A percentile compares a stretch with the other conserved stretches of the same genome.
Evolutionary conservation across 2,888 invertebrate species (phyloP).

Genomic region (Morinoia aosen): DNA sequence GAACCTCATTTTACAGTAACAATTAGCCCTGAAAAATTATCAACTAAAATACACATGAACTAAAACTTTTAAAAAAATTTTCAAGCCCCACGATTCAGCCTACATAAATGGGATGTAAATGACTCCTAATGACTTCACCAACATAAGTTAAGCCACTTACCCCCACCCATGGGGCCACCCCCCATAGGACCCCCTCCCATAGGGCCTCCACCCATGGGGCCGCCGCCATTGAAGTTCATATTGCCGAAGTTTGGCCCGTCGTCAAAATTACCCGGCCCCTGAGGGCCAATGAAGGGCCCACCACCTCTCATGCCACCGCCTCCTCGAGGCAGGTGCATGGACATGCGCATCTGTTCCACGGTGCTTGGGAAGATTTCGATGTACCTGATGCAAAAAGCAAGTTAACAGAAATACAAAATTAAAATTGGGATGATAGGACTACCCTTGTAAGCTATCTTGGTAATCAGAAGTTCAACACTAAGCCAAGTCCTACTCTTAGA

Average conservation of each 20-base stretch:
- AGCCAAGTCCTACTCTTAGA: not conserved
- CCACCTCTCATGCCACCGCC: constrained; percentile 66
- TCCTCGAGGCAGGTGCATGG: constrained; percentile 74
- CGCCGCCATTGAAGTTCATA: constrained; percentile 35
- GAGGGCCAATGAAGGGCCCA: constrained; percentile 6
- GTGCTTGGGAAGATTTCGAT: constrained; percentile 97
- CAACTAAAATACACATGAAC: too few species aligned
- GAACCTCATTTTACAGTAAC: too few species aligned
- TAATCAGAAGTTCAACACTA: not conserved
- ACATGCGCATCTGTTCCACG: constrained; percentile 85
- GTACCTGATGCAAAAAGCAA: constrained; percentile 79
- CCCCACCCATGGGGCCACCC: not conserved
- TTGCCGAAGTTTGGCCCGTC: constrained; percentile 39
- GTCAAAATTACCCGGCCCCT: not conserved
- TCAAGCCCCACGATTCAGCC: too few species aligned
- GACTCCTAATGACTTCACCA: too few species aligned
- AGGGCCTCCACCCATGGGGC: constrained; percentile 15
- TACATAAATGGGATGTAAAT: too few species aligned
- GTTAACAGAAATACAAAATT: not conserved
- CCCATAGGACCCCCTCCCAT: not conserved
- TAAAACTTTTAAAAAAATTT: too few species aligned
- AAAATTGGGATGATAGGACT: not conserved
- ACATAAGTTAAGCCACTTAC: not conserved
- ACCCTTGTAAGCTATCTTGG: not conserved
- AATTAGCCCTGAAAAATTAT: too few species aligned